Conservation (phyloP, 2,797 vertebrate genomes). For the Varecia variegata region DNA sequence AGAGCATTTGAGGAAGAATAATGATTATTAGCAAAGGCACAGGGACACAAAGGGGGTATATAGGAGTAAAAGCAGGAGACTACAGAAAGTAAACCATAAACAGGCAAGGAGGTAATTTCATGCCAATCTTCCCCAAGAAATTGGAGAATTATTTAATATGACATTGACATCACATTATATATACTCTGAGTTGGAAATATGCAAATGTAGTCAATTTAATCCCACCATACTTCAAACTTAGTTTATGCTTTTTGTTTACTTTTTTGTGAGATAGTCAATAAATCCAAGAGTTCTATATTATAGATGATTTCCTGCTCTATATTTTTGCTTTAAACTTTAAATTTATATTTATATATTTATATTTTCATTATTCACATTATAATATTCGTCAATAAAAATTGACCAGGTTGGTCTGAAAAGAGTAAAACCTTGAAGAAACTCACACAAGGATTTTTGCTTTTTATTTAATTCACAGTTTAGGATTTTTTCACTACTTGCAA, state of each 20-base stretch:
- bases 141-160: background rate
- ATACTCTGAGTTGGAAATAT: background rate
- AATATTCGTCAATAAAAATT: background rate
- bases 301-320: background rate
- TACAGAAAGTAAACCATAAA: background rate
- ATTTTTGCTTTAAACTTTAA: background rate
- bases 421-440: background rate
- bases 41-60: background rate
- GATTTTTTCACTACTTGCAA: background rate
- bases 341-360: background rate
- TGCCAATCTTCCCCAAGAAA: background rate
- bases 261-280: background rate
- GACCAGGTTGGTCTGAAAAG: background rate
- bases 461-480: background rate
- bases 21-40: background rate
- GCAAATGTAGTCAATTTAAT: background rate
- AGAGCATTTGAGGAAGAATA: background rate
- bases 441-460: background rate
- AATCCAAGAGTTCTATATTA: background rate
- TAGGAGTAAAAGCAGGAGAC: background rate
- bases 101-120: background rate
- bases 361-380: background rate
- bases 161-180: background rate
- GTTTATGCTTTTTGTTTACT: background rate
- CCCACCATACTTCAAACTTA: background rate